Evolutionary conservation across 1,140 invertebrate genomes (phyloP).

Genomic region (Musca domestica): DNA sequence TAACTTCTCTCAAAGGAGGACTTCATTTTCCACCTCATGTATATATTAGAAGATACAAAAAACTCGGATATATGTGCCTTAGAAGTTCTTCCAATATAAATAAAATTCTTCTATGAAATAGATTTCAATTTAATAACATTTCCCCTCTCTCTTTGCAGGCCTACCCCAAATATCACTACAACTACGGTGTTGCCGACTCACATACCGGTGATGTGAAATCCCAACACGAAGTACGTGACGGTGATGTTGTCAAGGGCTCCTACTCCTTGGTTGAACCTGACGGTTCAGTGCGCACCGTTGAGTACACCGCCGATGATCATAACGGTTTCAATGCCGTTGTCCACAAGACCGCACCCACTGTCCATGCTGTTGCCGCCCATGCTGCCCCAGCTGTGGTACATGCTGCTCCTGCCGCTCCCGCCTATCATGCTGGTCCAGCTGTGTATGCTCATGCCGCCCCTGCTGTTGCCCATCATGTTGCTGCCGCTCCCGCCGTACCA

Average conservation of each 20-base stretch:
- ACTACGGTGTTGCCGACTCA: slow-evolving; percentile 57
- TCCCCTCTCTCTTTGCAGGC: slow-evolving; percentile 43
- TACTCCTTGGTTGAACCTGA: slow-evolving; percentile 63
- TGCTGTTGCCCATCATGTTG: slow-evolving; percentile 40
- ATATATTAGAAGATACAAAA: too few relatives aligned
- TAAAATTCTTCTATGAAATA: too few relatives aligned
- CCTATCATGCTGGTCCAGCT: slow-evolving; percentile 36
- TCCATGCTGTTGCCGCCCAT: slow-evolving; percentile 32
- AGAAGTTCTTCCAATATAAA: too few relatives aligned
- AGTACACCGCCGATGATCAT: slow-evolving; percentile 70
- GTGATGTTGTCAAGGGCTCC: slow-evolving; percentile 62
- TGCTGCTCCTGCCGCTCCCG: slow-evolving; percentile 35
- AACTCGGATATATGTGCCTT: too few relatives aligned
- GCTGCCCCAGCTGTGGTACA: slow-evolving; percentile 24
- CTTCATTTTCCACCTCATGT: too few relatives aligned
- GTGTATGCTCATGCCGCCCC: slow-evolving; percentile 35
- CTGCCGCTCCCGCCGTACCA: slow-evolving; percentile 42
- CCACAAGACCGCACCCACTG: slow-evolving; percentile 53
- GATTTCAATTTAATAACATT: not conserved
- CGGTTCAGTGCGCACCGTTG: slow-evolving; percentile 61
- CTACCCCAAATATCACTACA: slow-evolving; percentile 59
- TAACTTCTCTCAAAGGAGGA: too few relatives aligned
- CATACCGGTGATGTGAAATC: slow-evolving; percentile 65
- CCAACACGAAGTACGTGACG: slow-evolving; percentile 62
- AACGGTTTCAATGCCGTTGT: slow-evolving; percentile 60